Evolutionary conservation across 2,797 vertebrate genomes (phyloP), one percentile per base, ranked within the genome.

Genomic region (Margarornis squamiger): DNA sequence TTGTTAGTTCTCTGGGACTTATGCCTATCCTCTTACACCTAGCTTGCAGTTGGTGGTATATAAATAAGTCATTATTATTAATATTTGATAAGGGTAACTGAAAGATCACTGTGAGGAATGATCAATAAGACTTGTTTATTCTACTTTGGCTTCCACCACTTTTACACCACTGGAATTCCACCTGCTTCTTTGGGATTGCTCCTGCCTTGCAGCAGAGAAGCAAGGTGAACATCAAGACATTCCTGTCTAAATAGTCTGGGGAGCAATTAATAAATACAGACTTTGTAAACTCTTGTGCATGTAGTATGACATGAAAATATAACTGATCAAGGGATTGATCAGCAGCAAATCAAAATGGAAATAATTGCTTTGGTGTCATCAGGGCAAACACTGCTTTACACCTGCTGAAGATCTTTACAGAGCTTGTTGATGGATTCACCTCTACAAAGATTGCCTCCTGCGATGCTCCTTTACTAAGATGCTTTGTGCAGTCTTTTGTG

Each of bases 11-110:
- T 95, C 83, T 91, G 78, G 46, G 82, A 90, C 81, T 92, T 73
- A 66, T 0, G 39, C 32, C 57, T 74, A 36, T 85, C 87, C 67
- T 94, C 62, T 81, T 94, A 88, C 86, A 95, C 89, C 93, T 76
- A 68, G 72, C 78, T 93, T 67, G 55, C 93, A 92, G 79, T 80
- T 21, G 15, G 82, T 91, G 92, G 19, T 92, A 24, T 94, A 97
- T 96, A 96, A 97, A 97, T 97, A 97, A 97, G 75, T 97, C 66
- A 97, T 96, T 91, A 67, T 59, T 83, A 72, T 97, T 96, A 97
- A 97, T 97, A 96, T 97, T 97, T 97, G 55, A 97, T 97, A 90
- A 76, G 62, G 54, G 48, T 79, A 83, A 86, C 91, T 78, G 86
- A 94, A 95, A 95, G 79, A 93, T 92, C 88, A 92, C 57, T 85